phyloP scores from a whole-genome alignment of 2,113 vertebrate genomes.

The Nerophis ophidion region DNA sequence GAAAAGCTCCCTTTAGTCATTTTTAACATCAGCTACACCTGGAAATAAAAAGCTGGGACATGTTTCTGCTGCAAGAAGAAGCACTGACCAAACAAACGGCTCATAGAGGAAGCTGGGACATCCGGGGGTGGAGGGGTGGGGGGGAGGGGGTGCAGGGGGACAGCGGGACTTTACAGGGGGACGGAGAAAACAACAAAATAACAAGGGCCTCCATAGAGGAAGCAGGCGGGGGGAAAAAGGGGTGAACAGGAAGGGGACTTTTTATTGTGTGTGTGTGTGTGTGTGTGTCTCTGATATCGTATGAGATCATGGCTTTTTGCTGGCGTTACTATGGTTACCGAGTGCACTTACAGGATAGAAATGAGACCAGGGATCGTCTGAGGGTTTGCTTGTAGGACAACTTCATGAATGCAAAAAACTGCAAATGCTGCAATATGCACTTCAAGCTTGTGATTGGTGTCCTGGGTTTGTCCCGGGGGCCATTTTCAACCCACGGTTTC shows the following conservation, averaged over 20 bases:
- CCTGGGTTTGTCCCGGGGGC: too few relatives aligned
- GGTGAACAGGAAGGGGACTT: slow-evolving; percentile 22
- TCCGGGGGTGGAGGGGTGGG: neutral
- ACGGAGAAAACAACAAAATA: slow-evolving; percentile 45
- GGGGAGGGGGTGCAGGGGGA: too few relatives aligned
- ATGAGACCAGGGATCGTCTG: neutral
- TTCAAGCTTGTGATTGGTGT: too few relatives aligned
- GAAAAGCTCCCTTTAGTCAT: slow-evolving; percentile 12
- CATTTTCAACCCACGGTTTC: too few relatives aligned
- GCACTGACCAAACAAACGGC: slow-evolving; percentile 4
- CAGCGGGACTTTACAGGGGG: slow-evolving; percentile 9
- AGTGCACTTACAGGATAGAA: slow-evolving; percentile 20
- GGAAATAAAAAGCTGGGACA: slow-evolving; percentile 54
- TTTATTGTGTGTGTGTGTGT: neutral
- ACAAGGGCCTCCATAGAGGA: slow-evolving; percentile 55
- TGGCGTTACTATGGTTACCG: slow-evolving; percentile 37
- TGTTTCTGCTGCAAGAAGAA: slow-evolving; percentile 24
- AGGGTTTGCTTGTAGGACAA: neutral
- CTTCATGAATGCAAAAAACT: neutral
- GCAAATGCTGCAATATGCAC: too few relatives aligned
- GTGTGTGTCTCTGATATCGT: too few relatives aligned
- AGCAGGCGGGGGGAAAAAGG: slow-evolving; percentile 38
- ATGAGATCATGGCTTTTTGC: slow-evolving; percentile 57
- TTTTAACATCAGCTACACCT: slow-evolving; percentile 56
- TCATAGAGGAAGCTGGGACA: slow-evolving; percentile 18